phyloP scores from a whole-genome alignment of 2,113 vertebrate genomes.

The Dasyurus viverrinus region DNA sequence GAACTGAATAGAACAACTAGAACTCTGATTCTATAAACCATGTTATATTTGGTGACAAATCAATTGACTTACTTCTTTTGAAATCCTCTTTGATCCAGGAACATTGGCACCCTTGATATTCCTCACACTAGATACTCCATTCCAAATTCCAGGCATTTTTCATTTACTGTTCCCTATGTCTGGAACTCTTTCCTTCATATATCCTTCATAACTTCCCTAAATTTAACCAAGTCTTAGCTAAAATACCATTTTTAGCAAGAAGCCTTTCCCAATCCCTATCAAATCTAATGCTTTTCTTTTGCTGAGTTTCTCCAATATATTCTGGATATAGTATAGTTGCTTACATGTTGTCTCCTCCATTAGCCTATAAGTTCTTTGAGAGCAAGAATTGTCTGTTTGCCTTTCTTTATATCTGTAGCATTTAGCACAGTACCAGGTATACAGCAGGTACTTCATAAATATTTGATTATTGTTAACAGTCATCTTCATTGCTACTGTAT shows the following conservation, averaged over 20 bases:
- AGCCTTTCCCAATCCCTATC: too few relatives aligned
- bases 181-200: too few relatives aligned
- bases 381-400: not conserved
- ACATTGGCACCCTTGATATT: not conserved
- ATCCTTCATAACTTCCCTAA: too few relatives aligned
- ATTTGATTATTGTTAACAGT: not conserved
- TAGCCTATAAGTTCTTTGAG: too few relatives aligned
- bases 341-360: not conserved
- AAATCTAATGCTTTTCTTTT: too few relatives aligned
- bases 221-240: too few relatives aligned
- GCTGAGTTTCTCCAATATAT: not conserved
- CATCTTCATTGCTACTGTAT: not conserved
- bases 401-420: too few relatives aligned
- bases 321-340: not conserved
- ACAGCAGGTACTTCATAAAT: not conserved
- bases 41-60: not conserved
- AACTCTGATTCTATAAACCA: not conserved
- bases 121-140: not conserved
- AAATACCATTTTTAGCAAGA: too few relatives aligned
- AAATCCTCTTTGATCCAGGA: not conserved
- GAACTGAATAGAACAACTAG: not conserved
- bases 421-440: not conserved
- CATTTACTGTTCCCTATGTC: not conserved
- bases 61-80: not conserved
- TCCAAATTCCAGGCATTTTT: not conserved